Evolutionary conservation across 2,797 vertebrate species (phyloP), one percentile per base, ranked within the genome.

Genomic region (Otus scops): DNA sequence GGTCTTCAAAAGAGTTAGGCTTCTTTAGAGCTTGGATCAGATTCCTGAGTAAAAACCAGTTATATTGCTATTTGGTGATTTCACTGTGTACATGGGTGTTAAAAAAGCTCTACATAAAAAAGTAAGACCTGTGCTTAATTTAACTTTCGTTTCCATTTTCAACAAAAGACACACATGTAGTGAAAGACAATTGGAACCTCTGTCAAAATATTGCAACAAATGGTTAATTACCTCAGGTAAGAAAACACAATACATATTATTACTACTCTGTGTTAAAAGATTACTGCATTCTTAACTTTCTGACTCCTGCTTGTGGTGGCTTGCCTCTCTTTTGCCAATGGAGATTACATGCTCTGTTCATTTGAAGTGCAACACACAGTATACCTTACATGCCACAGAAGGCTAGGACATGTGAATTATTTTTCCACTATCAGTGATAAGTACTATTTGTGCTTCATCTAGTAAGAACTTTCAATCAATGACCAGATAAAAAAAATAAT

Each of bases 301-400:
- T 75, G 60, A 88, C 54, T 89, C 56, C 20, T 45, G 38, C 75
- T 89, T 97, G 63, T 89, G 70, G 51, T 57, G n/a, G 38, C 86
- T 87, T 79, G 51, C 36, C 48, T 86, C 21, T 48, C 43, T 82
- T 94, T 64, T 77, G 53, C 39, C 26, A 73, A 6, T 51, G 69
- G 48, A 89, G 54, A 78, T 57, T 82, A 87, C 13, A 56, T 9
- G 36, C 19, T 53, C 36, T 76, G 63, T 88, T 88, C 75, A 61
- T 64, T 26, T 43, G 32, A 75, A 94, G 43, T n/a, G 26, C 8
- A 57, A 56, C 22, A 67, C 24, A 76, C 4, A 41, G 28, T 23
- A 57, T 41, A 78, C 26, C 43, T 79, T 57, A 59, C 28, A 54
- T 17, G 43, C 18, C 48, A 81, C 48, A 74, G 59, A 64, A 68